phyloP scores from a whole-genome alignment of 2,797 vertebrate species.

The Gymnoscopelus braueri region DNA sequence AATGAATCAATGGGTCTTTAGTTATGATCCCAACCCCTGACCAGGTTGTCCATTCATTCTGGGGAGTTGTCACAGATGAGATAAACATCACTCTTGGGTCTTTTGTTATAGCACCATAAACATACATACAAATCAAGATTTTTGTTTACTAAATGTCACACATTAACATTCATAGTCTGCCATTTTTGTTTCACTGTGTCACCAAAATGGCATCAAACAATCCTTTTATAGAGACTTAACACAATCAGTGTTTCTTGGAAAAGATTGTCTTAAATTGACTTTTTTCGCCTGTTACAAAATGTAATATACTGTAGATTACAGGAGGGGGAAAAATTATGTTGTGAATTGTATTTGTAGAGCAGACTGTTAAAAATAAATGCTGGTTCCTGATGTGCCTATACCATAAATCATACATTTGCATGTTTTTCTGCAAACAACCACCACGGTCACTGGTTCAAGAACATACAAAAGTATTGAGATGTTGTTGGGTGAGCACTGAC shows the following conservation, averaged over 20 bases:
- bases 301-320: no score
- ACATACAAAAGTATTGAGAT: slow-evolving; percentile 3
- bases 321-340: no score
- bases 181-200: neutral
- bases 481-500: slow-evolving; percentile 33
- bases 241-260: neutral
- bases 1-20: slow-evolving; percentile 31
- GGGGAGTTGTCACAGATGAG: slow-evolving; percentile 44
- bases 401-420: slow-evolving; percentile 6
- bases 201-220: slow-evolving; percentile 8
- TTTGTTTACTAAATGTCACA: slow-evolving; percentile 28
- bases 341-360: no score
- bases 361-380: no score
- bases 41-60: slow-evolving; percentile 36
- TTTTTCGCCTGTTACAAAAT: neutral
- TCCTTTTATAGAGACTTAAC: no score
- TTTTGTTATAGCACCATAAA: neutral
- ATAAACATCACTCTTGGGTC: slow-evolving; percentile 27
- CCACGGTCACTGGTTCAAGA: neutral
- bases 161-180: neutral
- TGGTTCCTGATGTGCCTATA: slow-evolving; percentile 7
- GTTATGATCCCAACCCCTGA: slow-evolving; percentile 20
- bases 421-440: slow-evolving; percentile 7
- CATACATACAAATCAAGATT: slow-evolving; percentile 9
- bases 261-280: slow-evolving; percentile 9